Percentiles rank a stretch among this genome's conserved stretches.
Evolutionary conservation across 2,113 vertebrate species (phyloP).

Genomic region (Dipodomys merriami): DNA sequence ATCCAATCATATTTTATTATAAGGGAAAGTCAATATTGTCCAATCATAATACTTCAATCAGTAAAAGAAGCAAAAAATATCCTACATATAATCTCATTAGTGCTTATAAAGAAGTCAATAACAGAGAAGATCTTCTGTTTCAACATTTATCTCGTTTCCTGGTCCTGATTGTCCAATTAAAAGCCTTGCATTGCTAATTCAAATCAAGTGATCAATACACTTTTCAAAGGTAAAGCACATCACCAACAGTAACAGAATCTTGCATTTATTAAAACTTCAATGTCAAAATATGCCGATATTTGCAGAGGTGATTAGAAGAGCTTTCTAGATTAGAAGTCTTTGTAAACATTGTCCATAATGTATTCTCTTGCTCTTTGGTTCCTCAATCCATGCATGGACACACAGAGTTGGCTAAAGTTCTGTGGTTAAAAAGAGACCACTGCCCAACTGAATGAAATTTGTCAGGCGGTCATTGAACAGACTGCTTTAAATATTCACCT

Average conservation of each 20-base stretch:
- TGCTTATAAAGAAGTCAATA: conserved; percentile 73
- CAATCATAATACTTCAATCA: conserved; percentile 77
- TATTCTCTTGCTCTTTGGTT: conserved; percentile 16
- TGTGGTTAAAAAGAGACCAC: conserved; percentile 3
- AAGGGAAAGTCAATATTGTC: conserved; percentile 80
- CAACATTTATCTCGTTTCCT: conserved; percentile 67
- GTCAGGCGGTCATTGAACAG: neutral
- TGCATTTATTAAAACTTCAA: conserved; percentile 72
- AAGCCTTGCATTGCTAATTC: conserved; percentile 64
- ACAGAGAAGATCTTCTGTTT: conserved; percentile 69
- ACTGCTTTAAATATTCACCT: neutral
- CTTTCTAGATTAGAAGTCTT: conserved; percentile 47
- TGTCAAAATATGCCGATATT: conserved; percentile 60
- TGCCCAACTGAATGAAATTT: neutral
- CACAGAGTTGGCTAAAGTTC: neutral
- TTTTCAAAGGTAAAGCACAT: conserved; percentile 71
- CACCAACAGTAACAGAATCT: conserved; percentile 68
- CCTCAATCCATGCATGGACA: neutral
- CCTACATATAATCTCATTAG: conserved; percentile 83
- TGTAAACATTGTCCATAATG: conserved; percentile 24
- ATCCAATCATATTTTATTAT: conserved; percentile 72
- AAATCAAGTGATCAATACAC: conserved; percentile 79
- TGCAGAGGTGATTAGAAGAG: conserved; percentile 49
- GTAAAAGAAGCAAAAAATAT: conserved; percentile 78
- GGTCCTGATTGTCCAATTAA: conserved; percentile 78